These are phyloP conservation scores for Andrena marginata DNA, from an alignment of 2,888 invertebrate species.

Conservation along the genomic window DNA sequence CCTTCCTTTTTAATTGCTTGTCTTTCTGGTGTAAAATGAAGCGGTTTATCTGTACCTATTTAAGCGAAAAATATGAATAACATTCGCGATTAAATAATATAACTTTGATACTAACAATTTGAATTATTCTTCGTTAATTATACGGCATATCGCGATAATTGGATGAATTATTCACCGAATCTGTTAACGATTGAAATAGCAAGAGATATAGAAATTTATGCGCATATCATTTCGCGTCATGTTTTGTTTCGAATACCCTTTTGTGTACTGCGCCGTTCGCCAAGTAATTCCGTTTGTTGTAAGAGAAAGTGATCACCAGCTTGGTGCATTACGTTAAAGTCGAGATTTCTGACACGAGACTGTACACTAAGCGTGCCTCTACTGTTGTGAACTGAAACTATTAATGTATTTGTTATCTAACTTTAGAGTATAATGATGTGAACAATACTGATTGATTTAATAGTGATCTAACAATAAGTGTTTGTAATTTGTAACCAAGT, in stretches of 20 bases:
- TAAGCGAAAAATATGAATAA: background rate
- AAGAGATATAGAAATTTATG: background rate
- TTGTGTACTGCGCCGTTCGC: background rate
- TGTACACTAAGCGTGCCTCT: background rate
- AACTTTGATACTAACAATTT: background rate
- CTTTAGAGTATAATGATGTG: no score
- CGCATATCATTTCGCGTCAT: background rate
- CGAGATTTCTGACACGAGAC: slow-evolving; percentile 4
- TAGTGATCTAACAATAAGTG: background rate
- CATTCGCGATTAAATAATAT: background rate
- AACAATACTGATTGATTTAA: background rate
- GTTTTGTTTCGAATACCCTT: slow-evolving; percentile 4
- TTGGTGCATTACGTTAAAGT: slow-evolving; percentile 10
- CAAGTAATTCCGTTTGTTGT: slow-evolving; percentile 15
- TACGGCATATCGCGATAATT: background rate
- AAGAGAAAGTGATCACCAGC: slow-evolving; percentile 27
- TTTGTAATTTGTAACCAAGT: no score
- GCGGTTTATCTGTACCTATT: background rate
- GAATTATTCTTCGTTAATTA: slow-evolving; percentile 4
- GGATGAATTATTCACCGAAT: background rate
- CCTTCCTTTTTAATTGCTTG: background rate
- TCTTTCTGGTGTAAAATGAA: no score
- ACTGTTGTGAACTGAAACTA: background rate
- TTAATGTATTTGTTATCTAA: no score
- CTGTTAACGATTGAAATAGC: slow-evolving; percentile 3